phyloP scores from a whole-genome alignment of 2,113 vertebrate genomes.

The Melanotaenia duboulayi region DNA sequence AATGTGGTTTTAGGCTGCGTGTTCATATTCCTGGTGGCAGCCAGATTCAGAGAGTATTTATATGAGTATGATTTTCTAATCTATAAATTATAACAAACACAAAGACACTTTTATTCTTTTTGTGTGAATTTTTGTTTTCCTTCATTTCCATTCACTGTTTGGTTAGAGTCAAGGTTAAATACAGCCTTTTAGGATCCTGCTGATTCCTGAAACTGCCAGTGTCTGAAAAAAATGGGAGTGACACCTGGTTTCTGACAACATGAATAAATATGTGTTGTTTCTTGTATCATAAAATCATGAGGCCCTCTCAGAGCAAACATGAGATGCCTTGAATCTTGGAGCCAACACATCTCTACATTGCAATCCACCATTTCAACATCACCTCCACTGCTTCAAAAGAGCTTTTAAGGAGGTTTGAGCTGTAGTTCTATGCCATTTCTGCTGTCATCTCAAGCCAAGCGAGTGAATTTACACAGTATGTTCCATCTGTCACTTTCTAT shows the following conservation, averaged over 20 bases:
- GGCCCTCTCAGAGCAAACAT: no score
- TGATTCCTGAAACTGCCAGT: no score
- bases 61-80: not conserved
- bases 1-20: conserved; percentile 47
- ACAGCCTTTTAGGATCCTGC: no score
- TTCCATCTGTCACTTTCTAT: conserved; percentile 66
- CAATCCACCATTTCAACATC: conserved; percentile 6
- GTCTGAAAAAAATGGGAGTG: no score
- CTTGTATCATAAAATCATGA: no score
- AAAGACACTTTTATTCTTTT: no score
- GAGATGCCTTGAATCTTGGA: not conserved
- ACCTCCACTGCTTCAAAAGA: not conserved
- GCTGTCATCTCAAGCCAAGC: conserved; percentile 28
- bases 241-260: no score
- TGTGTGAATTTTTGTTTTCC: no score
- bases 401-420: conserved; percentile 3
- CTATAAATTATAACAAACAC: no score
- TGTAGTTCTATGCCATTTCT: conserved; percentile 5
- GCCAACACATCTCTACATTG: conserved; percentile 20
- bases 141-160: no score
- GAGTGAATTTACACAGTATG: conserved; percentile 33
- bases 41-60: conserved; percentile 36
- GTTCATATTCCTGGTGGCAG: conserved; percentile 46
- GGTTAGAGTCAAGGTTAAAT: no score
- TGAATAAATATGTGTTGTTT: no score